Conservation (phyloP, 2,888 invertebrate species). For the Asteroscopus sphinx region DNA sequence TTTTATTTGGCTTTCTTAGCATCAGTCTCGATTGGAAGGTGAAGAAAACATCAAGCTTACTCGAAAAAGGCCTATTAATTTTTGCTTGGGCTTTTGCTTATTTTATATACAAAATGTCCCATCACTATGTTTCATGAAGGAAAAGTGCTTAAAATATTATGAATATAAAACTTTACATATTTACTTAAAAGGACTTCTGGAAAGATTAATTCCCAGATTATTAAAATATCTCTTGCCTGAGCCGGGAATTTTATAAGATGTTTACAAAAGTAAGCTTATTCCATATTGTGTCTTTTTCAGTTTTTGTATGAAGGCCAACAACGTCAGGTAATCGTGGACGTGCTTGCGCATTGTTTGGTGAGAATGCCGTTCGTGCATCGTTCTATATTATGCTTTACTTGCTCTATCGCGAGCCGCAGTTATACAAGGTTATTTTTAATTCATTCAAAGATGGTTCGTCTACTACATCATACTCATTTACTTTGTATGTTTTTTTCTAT, state of each 20-base stretch:
- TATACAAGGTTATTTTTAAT: too few species aligned
- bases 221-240: too few species aligned
- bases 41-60: constrained; percentile 2
- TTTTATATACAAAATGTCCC: too few species aligned
- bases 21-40: constrained; percentile 8
- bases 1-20: background rate
- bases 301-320: constrained; percentile 17
- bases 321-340: constrained; percentile 36
- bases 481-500: too few species aligned
- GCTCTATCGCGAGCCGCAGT: constrained; percentile 2
- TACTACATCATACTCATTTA: too few species aligned
- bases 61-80: constrained; percentile 1
- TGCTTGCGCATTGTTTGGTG: constrained; percentile 33
- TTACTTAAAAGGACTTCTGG: too few species aligned
- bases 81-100: background rate
- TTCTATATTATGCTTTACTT: constrained; percentile 11
- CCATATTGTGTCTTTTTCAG: background rate
- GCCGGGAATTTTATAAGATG: background rate
- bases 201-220: too few species aligned
- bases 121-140: too few species aligned
- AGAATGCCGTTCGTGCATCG: constrained; percentile 27
- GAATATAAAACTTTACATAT: too few species aligned
- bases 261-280: background rate
- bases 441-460: too few species aligned
- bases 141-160: too few species aligned